Percentiles rank a stretch among this genome's conserved stretches.
Evolutionary conservation across 2,888 invertebrate genomes (phyloP).

Genomic region (Julus scanicus): DNA sequence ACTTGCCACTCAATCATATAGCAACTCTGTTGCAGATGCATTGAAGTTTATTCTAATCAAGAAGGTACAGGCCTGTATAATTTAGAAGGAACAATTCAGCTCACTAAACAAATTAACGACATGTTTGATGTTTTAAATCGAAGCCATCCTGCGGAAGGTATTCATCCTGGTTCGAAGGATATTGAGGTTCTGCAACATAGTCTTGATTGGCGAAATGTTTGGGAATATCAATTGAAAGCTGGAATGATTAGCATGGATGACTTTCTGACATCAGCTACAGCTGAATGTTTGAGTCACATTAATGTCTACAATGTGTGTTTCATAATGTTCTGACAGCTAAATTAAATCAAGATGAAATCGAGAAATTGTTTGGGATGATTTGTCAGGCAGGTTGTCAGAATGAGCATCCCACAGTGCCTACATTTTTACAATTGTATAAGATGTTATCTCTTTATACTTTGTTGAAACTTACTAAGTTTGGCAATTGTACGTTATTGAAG

Average conservation of each 20-base stretch:
- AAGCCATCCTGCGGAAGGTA: background rate
- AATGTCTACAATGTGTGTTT: background rate
- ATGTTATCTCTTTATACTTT: conserved; percentile 45
- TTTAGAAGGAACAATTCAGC: conserved; percentile 45
- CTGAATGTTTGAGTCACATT: too few species aligned
- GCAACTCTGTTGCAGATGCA: conserved; percentile 49
- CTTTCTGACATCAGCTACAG: background rate
- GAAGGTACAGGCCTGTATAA: background rate
- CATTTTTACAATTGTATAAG: conserved; percentile 46
- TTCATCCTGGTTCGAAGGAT: background rate
- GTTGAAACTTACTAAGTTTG: conserved; percentile 40
- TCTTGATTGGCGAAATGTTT: conserved; percentile 19
- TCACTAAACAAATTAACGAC: conserved; percentile 43
- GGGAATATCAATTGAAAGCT: conserved; percentile 13
- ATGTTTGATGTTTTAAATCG: conserved; percentile 53
- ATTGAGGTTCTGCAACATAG: background rate
- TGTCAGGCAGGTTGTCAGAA: conserved; percentile 49
- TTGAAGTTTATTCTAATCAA: conserved; percentile 26
- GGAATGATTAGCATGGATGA: background rate
- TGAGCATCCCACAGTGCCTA: conserved; percentile 49
- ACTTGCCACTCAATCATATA: conserved; percentile 15
- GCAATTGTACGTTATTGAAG: conserved; percentile 45
- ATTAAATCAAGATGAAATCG: conserved; percentile 44
- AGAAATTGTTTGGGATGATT: conserved; percentile 53
- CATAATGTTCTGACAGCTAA: background rate